Percentiles rank a stretch among this genome's conserved stretches.
Conservation (phyloP, 2,797 vertebrate species). For the Acipenser oxyrinchus region DNA sequence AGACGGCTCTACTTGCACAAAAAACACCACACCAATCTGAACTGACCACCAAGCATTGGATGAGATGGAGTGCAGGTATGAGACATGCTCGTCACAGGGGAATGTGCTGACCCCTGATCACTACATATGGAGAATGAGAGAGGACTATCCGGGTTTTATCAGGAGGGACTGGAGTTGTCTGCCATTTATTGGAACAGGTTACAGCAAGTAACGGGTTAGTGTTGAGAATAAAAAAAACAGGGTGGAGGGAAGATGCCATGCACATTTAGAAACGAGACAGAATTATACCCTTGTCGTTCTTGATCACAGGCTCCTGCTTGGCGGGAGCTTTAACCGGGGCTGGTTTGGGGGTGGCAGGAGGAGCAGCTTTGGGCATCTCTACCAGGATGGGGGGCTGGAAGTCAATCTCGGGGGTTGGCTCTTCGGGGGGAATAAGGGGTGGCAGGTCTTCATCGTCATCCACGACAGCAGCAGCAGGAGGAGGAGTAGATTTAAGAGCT, state of each 20-base stretch:
- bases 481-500: slow-evolving; percentile 12
- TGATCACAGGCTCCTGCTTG: slow-evolving; percentile 74
- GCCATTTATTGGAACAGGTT: neutral
- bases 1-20: too few species aligned
- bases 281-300: slow-evolving; percentile 91
- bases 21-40: too few species aligned
- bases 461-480: slow-evolving; percentile 21
- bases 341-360: slow-evolving; percentile 37
- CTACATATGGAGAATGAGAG: too few species aligned
- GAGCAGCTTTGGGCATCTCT: slow-evolving; percentile 46
- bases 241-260: slow-evolving; percentile 48
- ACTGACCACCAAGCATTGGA: too few species aligned
- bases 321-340: slow-evolving; percentile 47
- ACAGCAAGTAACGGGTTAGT: neutral
- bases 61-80: too few species aligned
- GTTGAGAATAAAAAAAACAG: slow-evolving; percentile 5
- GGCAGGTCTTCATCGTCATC: slow-evolving; percentile 82
- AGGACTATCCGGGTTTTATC: neutral
- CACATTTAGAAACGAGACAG: slow-evolving; percentile 53
- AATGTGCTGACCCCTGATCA: too few species aligned
- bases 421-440: slow-evolving; percentile 82
- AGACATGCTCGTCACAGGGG: too few species aligned
- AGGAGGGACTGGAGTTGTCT: neutral
- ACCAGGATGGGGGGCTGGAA: slow-evolving; percentile 49
- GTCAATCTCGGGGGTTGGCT: slow-evolving; percentile 44